Evolutionary conservation across 2,797 vertebrate genomes (phyloP).

Genomic region (Spinibarbus caldwelli): DNA sequence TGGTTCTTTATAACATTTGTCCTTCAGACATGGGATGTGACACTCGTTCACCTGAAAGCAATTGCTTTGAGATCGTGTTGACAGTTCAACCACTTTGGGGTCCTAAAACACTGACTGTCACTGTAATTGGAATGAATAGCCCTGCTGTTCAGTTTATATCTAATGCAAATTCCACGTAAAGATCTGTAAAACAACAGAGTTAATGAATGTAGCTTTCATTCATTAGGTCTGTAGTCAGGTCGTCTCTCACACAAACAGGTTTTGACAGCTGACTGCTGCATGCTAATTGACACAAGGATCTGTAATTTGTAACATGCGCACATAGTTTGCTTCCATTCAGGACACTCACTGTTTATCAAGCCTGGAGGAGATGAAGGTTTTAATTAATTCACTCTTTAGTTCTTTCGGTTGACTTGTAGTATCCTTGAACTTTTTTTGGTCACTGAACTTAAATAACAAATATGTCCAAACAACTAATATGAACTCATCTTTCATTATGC

Average conservation of each 20-base stretch:
- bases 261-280: slow-evolving; percentile 58
- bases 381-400: slow-evolving; percentile 14
- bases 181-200: slow-evolving; percentile 51
- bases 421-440: background rate
- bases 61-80: slow-evolving; percentile 24
- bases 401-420: background rate
- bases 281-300: slow-evolving; percentile 55
- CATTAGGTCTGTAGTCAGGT: slow-evolving; percentile 27
- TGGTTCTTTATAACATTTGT: slow-evolving; percentile 3
- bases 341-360: slow-evolving; percentile 52
- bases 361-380: slow-evolving; percentile 43
- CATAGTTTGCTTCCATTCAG: slow-evolving; percentile 50
- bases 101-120: slow-evolving; percentile 24
- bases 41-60: slow-evolving; percentile 28
- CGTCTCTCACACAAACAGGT: slow-evolving; percentile 51
- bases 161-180: slow-evolving; percentile 51
- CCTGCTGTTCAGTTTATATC: slow-evolving; percentile 35
- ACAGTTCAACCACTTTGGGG: slow-evolving; percentile 16
- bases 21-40: slow-evolving; percentile 23
- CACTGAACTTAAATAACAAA: background rate
- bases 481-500: background rate
- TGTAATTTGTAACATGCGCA: slow-evolving; percentile 41
- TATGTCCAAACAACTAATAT: background rate
- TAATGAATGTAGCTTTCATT: slow-evolving; percentile 59
- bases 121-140: slow-evolving; percentile 41